Evolutionary conservation across 1,140 invertebrate species (phyloP).

Genomic region (Armadillidium nasatum): DNA sequence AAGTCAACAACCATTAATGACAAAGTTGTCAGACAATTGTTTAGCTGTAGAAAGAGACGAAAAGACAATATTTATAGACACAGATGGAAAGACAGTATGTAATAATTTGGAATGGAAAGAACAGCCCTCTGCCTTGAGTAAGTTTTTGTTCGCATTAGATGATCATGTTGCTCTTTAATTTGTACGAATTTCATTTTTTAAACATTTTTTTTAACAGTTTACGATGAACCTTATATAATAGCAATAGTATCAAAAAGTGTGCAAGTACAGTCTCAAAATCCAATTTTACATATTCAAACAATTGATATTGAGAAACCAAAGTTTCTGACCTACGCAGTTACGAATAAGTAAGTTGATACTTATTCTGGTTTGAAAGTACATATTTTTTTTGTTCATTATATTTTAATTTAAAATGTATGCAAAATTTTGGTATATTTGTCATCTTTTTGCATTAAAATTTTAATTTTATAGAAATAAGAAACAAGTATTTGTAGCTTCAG

Average conservation of each 20-base stretch:
- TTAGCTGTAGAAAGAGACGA: slow-evolving; percentile 76
- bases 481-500: slow-evolving; percentile 77
- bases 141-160: slow-evolving; percentile 25
- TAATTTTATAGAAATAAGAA: slow-evolving; percentile 61
- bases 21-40: slow-evolving; percentile 64
- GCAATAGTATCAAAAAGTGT: slow-evolving; percentile 73
- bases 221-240: slow-evolving; percentile 85
- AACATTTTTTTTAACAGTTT: slow-evolving; percentile 63
- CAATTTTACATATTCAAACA: slow-evolving; percentile 67
- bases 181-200: background rate
- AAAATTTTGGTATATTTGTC: no score
- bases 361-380: background rate
- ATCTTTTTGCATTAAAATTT: background rate
- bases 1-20: slow-evolving; percentile 75
- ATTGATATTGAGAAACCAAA: slow-evolving; percentile 64
- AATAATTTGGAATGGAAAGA: slow-evolving; percentile 77
- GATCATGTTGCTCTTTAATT: slow-evolving; percentile 10
- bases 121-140: slow-evolving; percentile 67
- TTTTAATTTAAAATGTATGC: no score
- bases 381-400: background rate
- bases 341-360: slow-evolving; percentile 26
- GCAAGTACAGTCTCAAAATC: slow-evolving; percentile 73
- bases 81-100: slow-evolving; percentile 62
- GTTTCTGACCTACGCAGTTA: slow-evolving; percentile 39
- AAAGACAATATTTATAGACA: slow-evolving; percentile 75